phyloP scores from a whole-genome alignment of 1,140 invertebrate species.

The Dryas iulia region DNA sequence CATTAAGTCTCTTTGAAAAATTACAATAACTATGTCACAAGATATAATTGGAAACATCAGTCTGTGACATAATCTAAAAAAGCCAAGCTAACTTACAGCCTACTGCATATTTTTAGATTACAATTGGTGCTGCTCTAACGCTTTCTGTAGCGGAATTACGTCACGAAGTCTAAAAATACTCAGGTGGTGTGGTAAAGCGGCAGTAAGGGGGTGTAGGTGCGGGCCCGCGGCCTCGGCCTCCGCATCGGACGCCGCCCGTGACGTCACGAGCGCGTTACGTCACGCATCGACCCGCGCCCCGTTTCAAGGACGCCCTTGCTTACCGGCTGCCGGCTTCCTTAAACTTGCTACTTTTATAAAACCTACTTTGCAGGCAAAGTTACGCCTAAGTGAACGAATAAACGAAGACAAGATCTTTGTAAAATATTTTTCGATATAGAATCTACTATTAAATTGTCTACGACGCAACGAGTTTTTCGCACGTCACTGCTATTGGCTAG shows the following conservation, averaged over 20 bases:
- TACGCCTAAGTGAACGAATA: not conserved
- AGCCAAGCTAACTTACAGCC: slow-evolving; percentile 19
- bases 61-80: not conserved
- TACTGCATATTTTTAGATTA: slow-evolving; percentile 51
- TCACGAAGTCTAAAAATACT: slow-evolving; percentile 73
- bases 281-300: slow-evolving; percentile 69
- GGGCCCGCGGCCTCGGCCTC: slow-evolving; percentile 55
- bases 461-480: not conserved
- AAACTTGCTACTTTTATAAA: slow-evolving; percentile 40
- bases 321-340: slow-evolving; percentile 54
- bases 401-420: not conserved
- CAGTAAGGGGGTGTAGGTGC: slow-evolving; percentile 48
- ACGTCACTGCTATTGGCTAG: not conserved
- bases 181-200: slow-evolving; percentile 51
- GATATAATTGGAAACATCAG: not conserved
- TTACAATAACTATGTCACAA: not conserved
- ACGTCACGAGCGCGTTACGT: slow-evolving; percentile 67
- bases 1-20: too few species aligned
- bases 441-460: not conserved
- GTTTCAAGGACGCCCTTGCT: slow-evolving; percentile 73
- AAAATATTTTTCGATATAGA: not conserved
- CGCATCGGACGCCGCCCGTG: slow-evolving; percentile 60
- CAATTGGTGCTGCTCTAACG: slow-evolving; percentile 48
- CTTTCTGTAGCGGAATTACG: slow-evolving; percentile 61
- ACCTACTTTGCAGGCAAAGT: not conserved